Base-by-base conservation (phyloP, 2,113 vertebrate species). In the Podarcis cretensis region DNA sequence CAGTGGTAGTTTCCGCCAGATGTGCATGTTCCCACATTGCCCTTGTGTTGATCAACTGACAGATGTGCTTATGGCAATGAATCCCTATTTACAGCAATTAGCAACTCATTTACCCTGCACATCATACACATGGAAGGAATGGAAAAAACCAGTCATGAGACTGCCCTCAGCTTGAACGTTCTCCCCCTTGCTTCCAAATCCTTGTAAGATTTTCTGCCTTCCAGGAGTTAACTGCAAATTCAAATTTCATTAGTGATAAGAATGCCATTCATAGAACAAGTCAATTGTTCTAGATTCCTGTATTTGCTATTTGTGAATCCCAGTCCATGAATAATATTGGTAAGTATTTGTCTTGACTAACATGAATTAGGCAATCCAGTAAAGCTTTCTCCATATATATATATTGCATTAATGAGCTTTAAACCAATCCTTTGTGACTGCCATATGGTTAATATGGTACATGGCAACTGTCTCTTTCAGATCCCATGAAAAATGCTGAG, bases 241-340 rank as follows among this genome's bases (percentile, higher is more conserved):
- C 0, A 0, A 86, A 83, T 37, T 54, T n/a, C 54, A 84, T 81
- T 87, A 65, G 3, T 43, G 80, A 73, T 13, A 59, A 0, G 1
- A 86, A 0, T 10, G 77, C 0, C 3, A 37, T 25, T 23, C 84
- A 1, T 54, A 10, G 59, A 35, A 74, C 76, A 90, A 10, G 20
- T 43, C 57, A 0, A 1, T 68, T 75, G 69, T 63, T 21, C 68
- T 54, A 32, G 21, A 7, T 3, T 0, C 0, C 0, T 0, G 6
- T 83, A 89, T 18, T 6, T 1, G 37, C 59, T 18, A 59, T 81
- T 43, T 77, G 35, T 66, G 27, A 25, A 71, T n/a, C 23, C 48
- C 12, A 10, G 5, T 10, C 14, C 35, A 14, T 81, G 48, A 35
- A 37, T 59, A 18, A 40, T 5, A 57, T 66, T 30, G 0, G 20